These are phyloP conservation scores for Malthinus seriepunctatus DNA, from an alignment of 2,888 invertebrate genomes.

Conservation along the genomic window DNA sequence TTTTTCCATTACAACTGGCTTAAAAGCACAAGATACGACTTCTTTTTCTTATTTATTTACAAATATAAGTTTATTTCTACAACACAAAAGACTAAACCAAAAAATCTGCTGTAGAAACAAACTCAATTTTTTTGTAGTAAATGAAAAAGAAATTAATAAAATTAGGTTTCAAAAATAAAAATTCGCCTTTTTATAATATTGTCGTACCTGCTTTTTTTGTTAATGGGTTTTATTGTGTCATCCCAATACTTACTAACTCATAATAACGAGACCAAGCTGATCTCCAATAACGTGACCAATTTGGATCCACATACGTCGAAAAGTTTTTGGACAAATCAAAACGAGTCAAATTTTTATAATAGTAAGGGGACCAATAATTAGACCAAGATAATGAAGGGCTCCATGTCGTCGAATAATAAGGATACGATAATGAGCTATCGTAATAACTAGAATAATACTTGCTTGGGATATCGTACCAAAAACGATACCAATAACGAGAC, in stretches of 20 bases:
- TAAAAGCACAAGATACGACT: slow-evolving; percentile 16
- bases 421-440: background rate
- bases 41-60: too few species aligned
- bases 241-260: slow-evolving; percentile 22
- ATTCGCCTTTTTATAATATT: background rate
- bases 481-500: slow-evolving; percentile 28
- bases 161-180: background rate
- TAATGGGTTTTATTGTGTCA: background rate
- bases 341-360: slow-evolving; percentile 19
- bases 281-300: slow-evolving; percentile 21
- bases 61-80: too few species aligned
- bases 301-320: slow-evolving; percentile 11
- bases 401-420: slow-evolving; percentile 9
- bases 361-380: slow-evolving; percentile 25
- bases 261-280: slow-evolving; percentile 20
- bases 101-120: too few species aligned
- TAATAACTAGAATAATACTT: slow-evolving; percentile 19
- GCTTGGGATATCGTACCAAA: slow-evolving; percentile 23
- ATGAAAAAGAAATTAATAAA: too few species aligned
- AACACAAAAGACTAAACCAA: too few species aligned
- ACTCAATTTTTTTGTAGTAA: too few species aligned
- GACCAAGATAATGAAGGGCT: slow-evolving; percentile 13
- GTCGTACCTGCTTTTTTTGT: slow-evolving; percentile 4
- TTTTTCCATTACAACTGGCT: slow-evolving; percentile 1
- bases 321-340: background rate